Evolutionary conservation across 2,113 vertebrate species (phyloP).

Genomic region (Urocolius indicus): DNA sequence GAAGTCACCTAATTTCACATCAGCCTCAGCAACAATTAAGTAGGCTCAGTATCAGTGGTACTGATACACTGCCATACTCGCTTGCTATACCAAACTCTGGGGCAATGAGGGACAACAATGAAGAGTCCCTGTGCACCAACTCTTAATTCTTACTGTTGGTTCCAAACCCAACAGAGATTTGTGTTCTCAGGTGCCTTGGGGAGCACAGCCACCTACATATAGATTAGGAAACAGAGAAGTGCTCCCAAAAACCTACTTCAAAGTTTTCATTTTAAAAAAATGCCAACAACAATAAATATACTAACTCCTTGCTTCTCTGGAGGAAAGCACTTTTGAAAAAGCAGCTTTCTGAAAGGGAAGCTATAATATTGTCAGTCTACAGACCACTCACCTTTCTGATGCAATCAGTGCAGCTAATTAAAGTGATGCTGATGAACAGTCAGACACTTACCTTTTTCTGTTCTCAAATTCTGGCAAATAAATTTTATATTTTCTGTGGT

Average conservation of each 20-base stretch:
- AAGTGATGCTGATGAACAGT: not conserved
- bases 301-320: not conserved
- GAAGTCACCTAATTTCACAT: not conserved
- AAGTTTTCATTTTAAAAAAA: not conserved
- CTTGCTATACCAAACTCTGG: not conserved
- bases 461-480: not conserved
- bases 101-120: not conserved
- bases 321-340: not conserved
- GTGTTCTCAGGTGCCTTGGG: not conserved
- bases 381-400: not conserved
- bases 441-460: not conserved
- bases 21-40: not conserved
- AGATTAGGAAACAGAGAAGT: not conserved
- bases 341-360: not conserved
- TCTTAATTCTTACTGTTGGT: rapidly evolving
- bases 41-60: not conserved
- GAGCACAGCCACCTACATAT: rapidly evolving
- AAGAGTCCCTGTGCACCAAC: not conserved
- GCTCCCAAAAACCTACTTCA: not conserved
- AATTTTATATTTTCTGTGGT: not conserved
- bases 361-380: not conserved
- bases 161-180: not conserved
- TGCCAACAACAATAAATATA: not conserved
- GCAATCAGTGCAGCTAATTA: not conserved
- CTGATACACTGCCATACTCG: rapidly evolving